Conservation (phyloP, 2,888 invertebrate species). For the Plutella xylostella region DNA sequence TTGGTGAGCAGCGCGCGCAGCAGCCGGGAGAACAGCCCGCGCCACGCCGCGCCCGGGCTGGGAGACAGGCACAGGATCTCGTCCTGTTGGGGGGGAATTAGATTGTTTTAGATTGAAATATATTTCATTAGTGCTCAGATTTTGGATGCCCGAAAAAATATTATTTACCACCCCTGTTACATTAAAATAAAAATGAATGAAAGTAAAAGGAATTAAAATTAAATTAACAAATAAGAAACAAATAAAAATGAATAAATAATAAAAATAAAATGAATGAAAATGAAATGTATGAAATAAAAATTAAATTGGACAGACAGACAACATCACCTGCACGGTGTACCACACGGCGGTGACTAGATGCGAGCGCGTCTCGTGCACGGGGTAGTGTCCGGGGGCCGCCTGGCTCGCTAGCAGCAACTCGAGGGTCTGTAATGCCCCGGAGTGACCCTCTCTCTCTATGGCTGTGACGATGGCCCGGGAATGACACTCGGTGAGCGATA, state of each 20-base stretch:
- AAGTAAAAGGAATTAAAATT: no score
- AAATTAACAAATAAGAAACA: no score
- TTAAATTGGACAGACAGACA: no score
- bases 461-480: constrained; percentile 55
- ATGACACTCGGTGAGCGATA: constrained; percentile 80
- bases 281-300: no score
- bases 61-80: constrained; percentile 66
- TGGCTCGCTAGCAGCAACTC: constrained; percentile 83
- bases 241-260: no score
- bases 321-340: constrained; percentile 86
- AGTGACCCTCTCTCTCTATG: constrained; percentile 25
- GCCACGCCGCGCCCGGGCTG: constrained; percentile 67
- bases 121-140: no score
- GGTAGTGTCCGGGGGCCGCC: constrained; percentile 83
- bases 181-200: no score
- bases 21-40: constrained; percentile 83
- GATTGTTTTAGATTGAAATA: no score
- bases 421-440: constrained; percentile 65
- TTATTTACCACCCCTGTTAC: no score
- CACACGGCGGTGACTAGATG: constrained; percentile 90
- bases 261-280: no score
- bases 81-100: no score
- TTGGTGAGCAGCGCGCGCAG: constrained; percentile 83
- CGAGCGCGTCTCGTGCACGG: constrained; percentile 88
- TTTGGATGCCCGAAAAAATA: no score